Evolutionary conservation across 2,113 vertebrate genomes (phyloP), one percentile per base, ranked within the genome.

Genomic region (Notarius lentiginosus): DNA sequence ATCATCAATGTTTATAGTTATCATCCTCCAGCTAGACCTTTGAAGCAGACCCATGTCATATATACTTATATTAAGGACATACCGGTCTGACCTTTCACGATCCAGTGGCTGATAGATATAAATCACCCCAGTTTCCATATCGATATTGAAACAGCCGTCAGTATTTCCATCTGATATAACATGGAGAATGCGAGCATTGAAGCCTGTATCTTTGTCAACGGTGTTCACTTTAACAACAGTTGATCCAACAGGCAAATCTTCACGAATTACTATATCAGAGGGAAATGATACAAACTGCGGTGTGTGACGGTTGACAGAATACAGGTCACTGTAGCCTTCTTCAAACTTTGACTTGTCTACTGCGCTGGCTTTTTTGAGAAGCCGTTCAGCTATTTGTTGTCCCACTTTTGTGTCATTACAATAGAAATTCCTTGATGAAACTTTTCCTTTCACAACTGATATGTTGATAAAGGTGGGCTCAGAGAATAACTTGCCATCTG

Each of bases 231-330:
- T 96, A 87, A 99, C 91, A 15, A 99, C 95, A 75, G 95, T 96
- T 22, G 95, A 93, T 82, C 96, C 98, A 41, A 95, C 88, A 0
- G 94, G 92, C 10, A 99, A 94, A 91, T 99, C 96, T 86, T 99
- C 98, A 79, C 94, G 95, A 66, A 99, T 96, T 8, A 96, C 94
- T 77, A 99, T 95, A 88, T 97, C 97, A 15, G 96, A 96, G 41
- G 98, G 97, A 90, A 99, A 96, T 1, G 97, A 96, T 91, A 98
- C 97, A 91, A 99, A 99, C 92, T 99, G 97, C 0, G 98, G 98
- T 5, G 96, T 94, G 84, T 98, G 96, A 83, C 95, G 96, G 90
- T 99, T 99, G n/a, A 95, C 70, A 0, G 97, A 98, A 93, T 97
- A 98, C 84, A 96, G 92, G 92, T 99, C 97, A 1, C 96, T 93